phyloP scores from a whole-genome alignment of 2,888 invertebrate species.

The Drosophila nr. perissopoda region DNA sequence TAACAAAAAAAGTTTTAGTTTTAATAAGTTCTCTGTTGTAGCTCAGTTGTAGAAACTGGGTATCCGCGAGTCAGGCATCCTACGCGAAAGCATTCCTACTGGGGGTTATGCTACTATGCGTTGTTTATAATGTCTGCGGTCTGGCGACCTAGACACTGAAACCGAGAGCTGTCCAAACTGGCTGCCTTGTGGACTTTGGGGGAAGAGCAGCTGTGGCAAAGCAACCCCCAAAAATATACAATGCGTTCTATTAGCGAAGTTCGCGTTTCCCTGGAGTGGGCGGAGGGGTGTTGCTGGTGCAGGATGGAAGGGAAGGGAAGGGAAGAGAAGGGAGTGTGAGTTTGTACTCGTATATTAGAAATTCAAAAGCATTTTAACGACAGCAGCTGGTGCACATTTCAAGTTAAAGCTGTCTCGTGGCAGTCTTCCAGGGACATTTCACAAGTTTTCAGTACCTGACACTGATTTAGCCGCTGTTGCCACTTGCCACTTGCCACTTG shows the following conservation, averaged over 20 bases:
- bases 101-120: conserved; percentile 20
- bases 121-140: conserved; percentile 83
- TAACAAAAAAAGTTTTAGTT: not conserved
- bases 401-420: conserved; percentile 5
- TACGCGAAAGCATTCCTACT: not conserved
- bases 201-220: conserved; percentile 37
- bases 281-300: not conserved
- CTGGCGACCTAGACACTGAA: conserved; percentile 72
- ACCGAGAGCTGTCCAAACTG: conserved; percentile 28
- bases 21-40: not conserved
- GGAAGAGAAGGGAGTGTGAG: not conserved
- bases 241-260: conserved; percentile 50
- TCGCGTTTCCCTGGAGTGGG: not conserved
- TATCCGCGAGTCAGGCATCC: not conserved
- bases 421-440: conserved; percentile 40
- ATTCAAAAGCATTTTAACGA: conserved; percentile 69
- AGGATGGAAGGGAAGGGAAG: not conserved
- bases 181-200: not conserved
- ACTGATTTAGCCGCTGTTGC: conserved; percentile 55
- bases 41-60: not conserved
- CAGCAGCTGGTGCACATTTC: conserved; percentile 65
- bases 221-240: conserved; percentile 59
- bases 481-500: conserved; percentile 23
- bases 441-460: conserved; percentile 58
- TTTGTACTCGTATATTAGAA: conserved; percentile 45